Base-by-base conservation (phyloP, 2,888 invertebrate genomes). In the Macrophya alboannulata region DNA sequence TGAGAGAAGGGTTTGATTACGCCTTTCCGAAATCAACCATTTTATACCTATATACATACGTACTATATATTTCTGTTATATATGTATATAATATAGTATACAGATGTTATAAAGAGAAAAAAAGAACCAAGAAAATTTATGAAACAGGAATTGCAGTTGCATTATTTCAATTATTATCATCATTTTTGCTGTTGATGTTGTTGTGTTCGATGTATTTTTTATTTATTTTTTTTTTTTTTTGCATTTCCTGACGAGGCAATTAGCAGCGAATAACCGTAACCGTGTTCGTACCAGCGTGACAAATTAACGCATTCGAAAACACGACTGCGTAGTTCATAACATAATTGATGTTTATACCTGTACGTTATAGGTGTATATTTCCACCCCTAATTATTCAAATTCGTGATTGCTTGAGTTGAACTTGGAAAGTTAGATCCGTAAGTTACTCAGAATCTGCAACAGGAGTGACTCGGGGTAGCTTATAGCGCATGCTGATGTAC, bases 1-100 rank as follows among this genome's bases (percentile, higher is more conserved):
- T 25, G 21, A 71, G 45, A n/a, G 76, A 48, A 76, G 76, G 76
- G 76, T 76, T 76, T 76, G 48, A 76, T 76, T 72, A 43, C 76
- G 76, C 40, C 40, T 51, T 21, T 25, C 76, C 40, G 72, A n/a
- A 55, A 6, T 55, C 55, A 8, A 55, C 72, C n/a, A 43, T 5
- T 43, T 72, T 43, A 37, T 68, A 31, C 31, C 31, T 31, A 31
- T 31, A 31, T 31, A 31, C 31, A 68, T 68, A 68, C 72, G 0
- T n/a, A 10, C 8, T 12, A 6, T 15, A 5, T 21, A 21, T n/a
- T 8, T 8, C n/a, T n/a, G 6, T 17, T 1, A 6, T 51, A 5
- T 6, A 15, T 48, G n/a, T n/a, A n/a, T 31, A 31, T 31, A 31
- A 3, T 31, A 31, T 31, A 31, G n/a, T 31, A 31, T 31, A 31